phyloP scores from a whole-genome alignment of 2,113 vertebrate genomes.

The Sardina pilchardus region DNA sequence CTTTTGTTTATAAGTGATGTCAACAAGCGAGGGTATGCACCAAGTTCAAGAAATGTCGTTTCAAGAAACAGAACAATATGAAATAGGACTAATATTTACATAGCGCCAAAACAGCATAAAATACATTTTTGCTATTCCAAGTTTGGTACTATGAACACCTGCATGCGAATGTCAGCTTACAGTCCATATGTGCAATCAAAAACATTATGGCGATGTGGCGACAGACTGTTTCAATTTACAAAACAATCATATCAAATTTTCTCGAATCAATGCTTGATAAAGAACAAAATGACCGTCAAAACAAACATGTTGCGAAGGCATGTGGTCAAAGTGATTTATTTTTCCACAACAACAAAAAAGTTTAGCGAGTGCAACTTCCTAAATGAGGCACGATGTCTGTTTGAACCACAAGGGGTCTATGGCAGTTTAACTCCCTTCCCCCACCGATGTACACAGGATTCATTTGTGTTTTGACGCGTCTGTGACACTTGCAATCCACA shows the following conservation, averaged over 20 bases:
- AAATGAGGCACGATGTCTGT: conserved; percentile 63
- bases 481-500: no score
- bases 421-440: conserved; percentile 63
- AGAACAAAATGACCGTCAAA: neutral
- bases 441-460: conserved; percentile 57
- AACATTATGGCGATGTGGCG: neutral
- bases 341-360: conserved; percentile 41
- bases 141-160: neutral
- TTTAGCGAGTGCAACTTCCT: conserved; percentile 68
- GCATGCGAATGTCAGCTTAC: neutral
- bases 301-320: neutral
- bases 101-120: neutral
- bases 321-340: neutral
- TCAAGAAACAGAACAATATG: neutral
- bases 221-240: neutral
- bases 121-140: neutral
- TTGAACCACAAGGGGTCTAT: conserved; percentile 56
- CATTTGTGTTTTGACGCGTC: conserved; percentile 28
- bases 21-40: neutral
- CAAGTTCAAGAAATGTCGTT: neutral
- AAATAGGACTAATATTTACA: neutral
- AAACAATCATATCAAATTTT: neutral
- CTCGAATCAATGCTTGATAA: neutral
- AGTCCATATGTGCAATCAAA: neutral
- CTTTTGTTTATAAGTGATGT: neutral